Percentiles rank a stretch among this genome's conserved stretches.
phyloP scores from a whole-genome alignment of 2,888 invertebrate species.

The Epinotia bilunana region DNA sequence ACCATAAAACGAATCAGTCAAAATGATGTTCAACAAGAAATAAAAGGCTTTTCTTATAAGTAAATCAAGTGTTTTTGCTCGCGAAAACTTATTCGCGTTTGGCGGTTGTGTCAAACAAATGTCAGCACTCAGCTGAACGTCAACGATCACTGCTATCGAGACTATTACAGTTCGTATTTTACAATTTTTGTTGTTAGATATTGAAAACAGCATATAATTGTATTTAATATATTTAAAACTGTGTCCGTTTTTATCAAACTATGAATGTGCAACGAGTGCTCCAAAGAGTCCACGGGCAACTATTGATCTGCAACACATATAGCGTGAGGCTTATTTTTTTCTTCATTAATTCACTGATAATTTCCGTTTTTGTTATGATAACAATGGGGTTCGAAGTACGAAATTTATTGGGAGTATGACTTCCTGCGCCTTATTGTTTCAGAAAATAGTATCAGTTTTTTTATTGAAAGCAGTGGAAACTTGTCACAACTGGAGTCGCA shows the following conservation, averaged over 20 bases:
- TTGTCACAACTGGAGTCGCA: background rate
- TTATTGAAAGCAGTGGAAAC: background rate
- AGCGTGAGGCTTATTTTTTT: slow-evolving; percentile 23
- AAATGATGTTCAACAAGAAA: too few species aligned
- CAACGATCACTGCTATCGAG: background rate
- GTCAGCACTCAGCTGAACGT: background rate
- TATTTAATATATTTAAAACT: background rate
- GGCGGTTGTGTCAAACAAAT: background rate
- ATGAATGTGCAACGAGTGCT: slow-evolving; percentile 66
- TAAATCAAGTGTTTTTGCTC: background rate
- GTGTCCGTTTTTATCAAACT: slow-evolving; percentile 7
- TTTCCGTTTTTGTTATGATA: background rate
- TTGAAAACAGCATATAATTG: slow-evolving; percentile 1
- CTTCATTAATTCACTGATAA: background rate
- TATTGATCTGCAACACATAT: slow-evolving; percentile 52
- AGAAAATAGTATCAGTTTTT: background rate
- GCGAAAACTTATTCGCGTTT: background rate
- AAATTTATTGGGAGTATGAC: background rate
- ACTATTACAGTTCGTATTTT: background rate
- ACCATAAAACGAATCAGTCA: background rate
- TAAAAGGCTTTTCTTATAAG: too few species aligned
- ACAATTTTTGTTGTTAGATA: slow-evolving; percentile 8
- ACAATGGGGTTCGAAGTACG: background rate
- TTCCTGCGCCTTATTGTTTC: background rate
- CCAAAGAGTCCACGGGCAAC: slow-evolving; percentile 57